These are phyloP conservation scores for Mesoligia furuncula DNA, from an alignment of 2,888 invertebrate genomes.

Conservation along the genomic window DNA sequence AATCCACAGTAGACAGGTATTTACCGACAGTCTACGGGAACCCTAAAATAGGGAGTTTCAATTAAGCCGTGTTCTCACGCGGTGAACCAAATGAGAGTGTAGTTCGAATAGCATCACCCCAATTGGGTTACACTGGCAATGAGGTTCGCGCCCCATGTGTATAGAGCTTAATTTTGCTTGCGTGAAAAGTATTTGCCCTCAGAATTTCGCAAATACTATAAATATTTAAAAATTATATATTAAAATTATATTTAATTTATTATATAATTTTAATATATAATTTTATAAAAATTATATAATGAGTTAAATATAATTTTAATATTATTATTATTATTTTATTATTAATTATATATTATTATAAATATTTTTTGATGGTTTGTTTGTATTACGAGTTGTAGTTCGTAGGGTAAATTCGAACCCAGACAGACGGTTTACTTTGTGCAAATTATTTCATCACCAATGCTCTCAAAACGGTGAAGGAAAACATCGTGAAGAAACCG, in stretches of 20 bases:
- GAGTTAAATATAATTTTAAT: too few relatives aligned
- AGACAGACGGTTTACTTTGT: too few relatives aligned
- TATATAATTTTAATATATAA: too few relatives aligned
- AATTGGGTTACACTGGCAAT: slow-evolving; percentile 29
- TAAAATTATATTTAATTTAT: too few relatives aligned
- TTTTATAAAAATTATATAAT: too few relatives aligned
- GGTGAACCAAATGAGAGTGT: slow-evolving; percentile 23
- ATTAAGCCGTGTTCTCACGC: slow-evolving; percentile 43
- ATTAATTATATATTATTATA: too few relatives aligned
- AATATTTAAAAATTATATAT: too few relatives aligned
- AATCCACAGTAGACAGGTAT: neutral
- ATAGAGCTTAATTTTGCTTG: neutral
- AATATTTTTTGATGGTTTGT: neutral
- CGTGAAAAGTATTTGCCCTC: neutral
- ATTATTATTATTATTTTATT: too few relatives aligned
- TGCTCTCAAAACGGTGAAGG: too few relatives aligned
- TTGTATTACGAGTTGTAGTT: neutral
- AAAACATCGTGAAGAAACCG: too few relatives aligned
- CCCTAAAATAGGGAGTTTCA: slow-evolving; percentile 24
- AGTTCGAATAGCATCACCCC: slow-evolving; percentile 18
- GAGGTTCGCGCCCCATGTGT: slow-evolving; percentile 13
- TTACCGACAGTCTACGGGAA: neutral
- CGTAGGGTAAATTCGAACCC: too few relatives aligned
- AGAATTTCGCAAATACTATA: slow-evolving; percentile 3
- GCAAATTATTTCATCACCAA: too few relatives aligned